Evolutionary conservation across 2,113 vertebrate genomes (phyloP).

Genomic region (Podilymbus podiceps): DNA sequence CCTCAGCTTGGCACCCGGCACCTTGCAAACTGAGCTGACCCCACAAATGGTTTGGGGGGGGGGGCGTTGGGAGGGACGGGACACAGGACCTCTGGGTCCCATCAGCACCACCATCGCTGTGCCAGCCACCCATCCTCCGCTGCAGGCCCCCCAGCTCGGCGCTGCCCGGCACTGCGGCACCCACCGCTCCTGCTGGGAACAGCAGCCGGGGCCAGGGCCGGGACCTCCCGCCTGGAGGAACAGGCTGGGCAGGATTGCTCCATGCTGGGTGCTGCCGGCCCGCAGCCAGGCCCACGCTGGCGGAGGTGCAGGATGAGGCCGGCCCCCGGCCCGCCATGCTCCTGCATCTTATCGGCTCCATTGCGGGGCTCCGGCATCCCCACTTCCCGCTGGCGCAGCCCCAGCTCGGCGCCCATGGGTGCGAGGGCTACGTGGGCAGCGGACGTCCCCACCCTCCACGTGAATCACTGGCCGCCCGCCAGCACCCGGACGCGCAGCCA

Average conservation of each 20-base stretch:
- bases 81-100: not conserved
- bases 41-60: not conserved
- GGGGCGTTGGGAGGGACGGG: too few relatives aligned
- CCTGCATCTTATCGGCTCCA: rapidly evolving
- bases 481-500: not conserved
- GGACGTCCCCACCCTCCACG: not conserved
- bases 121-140: not conserved
- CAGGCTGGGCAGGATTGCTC: conserved; percentile 10
- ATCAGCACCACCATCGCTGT: not conserved
- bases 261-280: not conserved
- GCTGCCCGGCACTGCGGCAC: rapidly evolving
- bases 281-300: rapidly evolving
- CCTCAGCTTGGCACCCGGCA: not conserved
- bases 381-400: not conserved
- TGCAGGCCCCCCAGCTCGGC: rapidly evolving
- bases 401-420: rapidly evolving
- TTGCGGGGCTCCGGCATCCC: not conserved
- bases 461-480: not conserved
- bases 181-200: not conserved
- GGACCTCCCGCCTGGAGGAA: not conserved
- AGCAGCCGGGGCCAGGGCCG: not conserved
- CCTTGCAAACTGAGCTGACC: not conserved
- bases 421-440: rapidly evolving
- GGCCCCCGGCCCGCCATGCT: rapidly evolving
- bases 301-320: rapidly evolving